Base-by-base conservation (phyloP, 2,888 invertebrate genomes). In the Argyresthia goedartella region DNA sequence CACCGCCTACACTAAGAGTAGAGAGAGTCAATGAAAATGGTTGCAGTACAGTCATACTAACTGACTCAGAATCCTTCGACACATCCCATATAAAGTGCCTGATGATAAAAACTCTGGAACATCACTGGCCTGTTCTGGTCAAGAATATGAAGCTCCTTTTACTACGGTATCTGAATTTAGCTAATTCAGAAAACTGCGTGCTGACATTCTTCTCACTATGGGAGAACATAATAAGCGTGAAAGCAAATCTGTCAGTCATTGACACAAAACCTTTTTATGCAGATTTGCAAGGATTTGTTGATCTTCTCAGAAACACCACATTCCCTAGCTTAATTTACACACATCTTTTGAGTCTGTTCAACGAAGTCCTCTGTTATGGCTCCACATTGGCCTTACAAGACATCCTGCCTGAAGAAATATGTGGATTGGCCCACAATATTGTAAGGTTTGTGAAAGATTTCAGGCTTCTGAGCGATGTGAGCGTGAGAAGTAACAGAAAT, bases 171-270 rank as follows among this genome's bases (percentile, higher is more conserved):
- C 85, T 87, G 69, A 87, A 88, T 69, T 76, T 89, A 66, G 71
- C 78, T 49, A 88, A 89, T 67, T 88, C 91, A 52, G 92, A 92
- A 76, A 91, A 91, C 63, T 92, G 92, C 73, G 89, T 92, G 62
- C 81, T 95, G 52, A 94, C 95, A 49, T 96, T 96, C 72, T 88
- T 96, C 58, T 91, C 93, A 51, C 79, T 96, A 41, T 96, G 96
- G 96, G 95, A 95, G 70, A 93, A 94, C 59, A 94, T 95, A 14
- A 95, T 96, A 67, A 95, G 95, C 52, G 95, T 96, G 0, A 95
- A 94, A 80, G 95, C 95, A 16, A 96, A 96, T 84, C 88, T 96
- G 52, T 95, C 95, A 45, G 93, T 96, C 34, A 92, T 95, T 57
- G 95, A 96, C 69, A 96, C 95, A 0, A 93, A 95, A 71, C 93